Conservation (phyloP, 2,888 invertebrate species). For the Pristionchus maxplancki region DNA sequence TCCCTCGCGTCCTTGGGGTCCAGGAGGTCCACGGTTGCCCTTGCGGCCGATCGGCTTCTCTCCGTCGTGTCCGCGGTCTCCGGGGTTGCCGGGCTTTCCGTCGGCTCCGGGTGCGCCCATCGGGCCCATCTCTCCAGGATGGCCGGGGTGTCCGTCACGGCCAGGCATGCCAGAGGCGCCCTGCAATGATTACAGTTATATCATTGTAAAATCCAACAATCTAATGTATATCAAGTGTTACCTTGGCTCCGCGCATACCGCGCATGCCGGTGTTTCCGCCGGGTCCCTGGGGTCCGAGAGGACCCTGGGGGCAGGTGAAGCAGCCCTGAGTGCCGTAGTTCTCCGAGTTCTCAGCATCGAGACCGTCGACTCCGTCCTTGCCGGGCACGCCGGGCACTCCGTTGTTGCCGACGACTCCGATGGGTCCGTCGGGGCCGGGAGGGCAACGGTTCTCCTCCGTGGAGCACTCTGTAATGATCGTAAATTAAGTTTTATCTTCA, state of each 20-base stretch:
- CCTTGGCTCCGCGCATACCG: conserved; percentile 71
- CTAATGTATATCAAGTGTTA: no score
- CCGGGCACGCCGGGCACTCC: conserved; percentile 63
- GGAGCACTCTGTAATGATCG: conserved; percentile 57
- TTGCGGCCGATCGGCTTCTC: conserved; percentile 72
- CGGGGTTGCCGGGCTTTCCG: conserved; percentile 67
- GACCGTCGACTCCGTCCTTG: conserved; percentile 64
- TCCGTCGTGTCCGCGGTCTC: conserved; percentile 71
- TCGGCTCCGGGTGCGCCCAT: conserved; percentile 56
- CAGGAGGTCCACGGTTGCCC: conserved; percentile 55
- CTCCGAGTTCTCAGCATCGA: conserved; percentile 69
- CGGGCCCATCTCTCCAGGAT: conserved; percentile 64
- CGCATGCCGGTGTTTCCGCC: conserved; percentile 69
- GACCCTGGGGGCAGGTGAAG: conserved; percentile 71
- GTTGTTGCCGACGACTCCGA: conserved; percentile 65
- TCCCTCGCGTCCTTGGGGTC: conserved; percentile 52
- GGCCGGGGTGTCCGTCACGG: conserved; percentile 65
- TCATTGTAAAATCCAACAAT: no score
- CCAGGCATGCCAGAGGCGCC: conserved; percentile 69
- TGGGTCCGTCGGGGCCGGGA: conserved; percentile 67
- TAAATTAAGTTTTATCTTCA: no score
- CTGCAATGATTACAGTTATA: neutral
- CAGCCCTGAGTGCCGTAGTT: conserved; percentile 71
- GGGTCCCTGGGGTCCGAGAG: conserved; percentile 66
- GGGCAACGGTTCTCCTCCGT: conserved; percentile 70